These are phyloP conservation scores for Hoplodrina blanda DNA, from an alignment of 2,888 invertebrate genomes.

Conservation along the genomic window DNA sequence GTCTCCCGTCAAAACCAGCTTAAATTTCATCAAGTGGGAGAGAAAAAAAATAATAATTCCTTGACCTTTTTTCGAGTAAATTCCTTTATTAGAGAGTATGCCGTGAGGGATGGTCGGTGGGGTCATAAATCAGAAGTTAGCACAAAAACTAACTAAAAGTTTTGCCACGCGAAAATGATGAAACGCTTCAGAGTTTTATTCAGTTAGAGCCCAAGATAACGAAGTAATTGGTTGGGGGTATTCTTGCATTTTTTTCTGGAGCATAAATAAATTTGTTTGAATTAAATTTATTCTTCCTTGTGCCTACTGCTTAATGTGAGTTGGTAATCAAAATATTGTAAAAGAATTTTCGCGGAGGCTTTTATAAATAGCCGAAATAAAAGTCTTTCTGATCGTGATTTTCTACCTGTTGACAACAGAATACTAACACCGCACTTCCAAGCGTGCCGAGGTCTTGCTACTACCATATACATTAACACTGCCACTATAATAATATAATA, in stretches of 20 bases:
- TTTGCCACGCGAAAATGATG: constrained; percentile 86
- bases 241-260: constrained; percentile 52
- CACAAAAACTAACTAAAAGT: constrained; percentile 88
- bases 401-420: neutral
- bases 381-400: no score
- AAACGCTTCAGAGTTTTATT: constrained; percentile 85
- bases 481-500: neutral
- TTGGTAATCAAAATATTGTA: constrained; percentile 12
- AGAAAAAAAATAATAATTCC: constrained; percentile 76
- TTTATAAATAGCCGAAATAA: neutral
- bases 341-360: neutral
- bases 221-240: constrained; percentile 80
- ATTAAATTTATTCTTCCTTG: constrained; percentile 30
- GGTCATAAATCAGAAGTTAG: constrained; percentile 87
- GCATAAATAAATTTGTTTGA: constrained; percentile 48
- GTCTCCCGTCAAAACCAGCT: constrained; percentile 64
- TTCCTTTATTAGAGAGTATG: constrained; percentile 82
- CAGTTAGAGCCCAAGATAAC: constrained; percentile 86
- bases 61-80: constrained; percentile 79
- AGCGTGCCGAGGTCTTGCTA: neutral
- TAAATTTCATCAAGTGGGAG: constrained; percentile 73
- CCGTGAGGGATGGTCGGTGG: constrained; percentile 75
- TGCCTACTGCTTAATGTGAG: constrained; percentile 10
- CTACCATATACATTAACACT: neutral
- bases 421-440: neutral